phyloP scores from a whole-genome alignment of 2,113 vertebrate genomes.

The Pholis gunnellus region DNA sequence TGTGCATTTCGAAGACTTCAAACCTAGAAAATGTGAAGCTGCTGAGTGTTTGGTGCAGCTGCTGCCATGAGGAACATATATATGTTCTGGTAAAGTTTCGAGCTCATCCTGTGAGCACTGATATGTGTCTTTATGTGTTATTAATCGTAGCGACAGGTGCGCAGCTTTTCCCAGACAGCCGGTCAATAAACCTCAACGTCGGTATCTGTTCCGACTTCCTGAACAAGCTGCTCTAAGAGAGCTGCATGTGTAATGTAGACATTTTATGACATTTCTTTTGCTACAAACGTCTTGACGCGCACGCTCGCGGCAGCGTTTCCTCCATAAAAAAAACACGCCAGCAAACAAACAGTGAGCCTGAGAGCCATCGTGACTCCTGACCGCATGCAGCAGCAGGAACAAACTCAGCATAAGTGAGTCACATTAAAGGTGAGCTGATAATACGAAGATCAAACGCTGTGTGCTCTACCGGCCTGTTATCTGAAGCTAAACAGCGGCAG shows the following conservation, averaged over 20 bases:
- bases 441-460: slow-evolving; percentile 24
- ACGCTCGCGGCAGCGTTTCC: not conserved
- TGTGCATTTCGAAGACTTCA: not conserved
- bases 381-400: slow-evolving; percentile 13
- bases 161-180: not conserved
- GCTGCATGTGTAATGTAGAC: not conserved
- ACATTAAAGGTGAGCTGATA: slow-evolving; percentile 42
- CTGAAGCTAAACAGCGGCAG: slow-evolving; percentile 47
- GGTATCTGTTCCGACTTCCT: not conserved
- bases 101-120: not conserved
- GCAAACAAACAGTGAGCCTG: not conserved
- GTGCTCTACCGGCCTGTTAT: slow-evolving; percentile 38
- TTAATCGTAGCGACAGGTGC: not conserved
- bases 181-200: not conserved
- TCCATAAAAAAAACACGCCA: slow-evolving; percentile 21
- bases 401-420: slow-evolving; percentile 3
- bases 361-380: not conserved
- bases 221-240: not conserved
- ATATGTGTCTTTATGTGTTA: not conserved
- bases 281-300: not conserved
- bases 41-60: not conserved
- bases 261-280: not conserved
- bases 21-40: not conserved
- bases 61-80: not conserved
- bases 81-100: not conserved